Percentiles rank a stretch among this genome's conserved stretches.
These are phyloP conservation scores for Scopus umbretta DNA, from an alignment of 2,113 vertebrate genomes.

Conservation along the genomic window DNA sequence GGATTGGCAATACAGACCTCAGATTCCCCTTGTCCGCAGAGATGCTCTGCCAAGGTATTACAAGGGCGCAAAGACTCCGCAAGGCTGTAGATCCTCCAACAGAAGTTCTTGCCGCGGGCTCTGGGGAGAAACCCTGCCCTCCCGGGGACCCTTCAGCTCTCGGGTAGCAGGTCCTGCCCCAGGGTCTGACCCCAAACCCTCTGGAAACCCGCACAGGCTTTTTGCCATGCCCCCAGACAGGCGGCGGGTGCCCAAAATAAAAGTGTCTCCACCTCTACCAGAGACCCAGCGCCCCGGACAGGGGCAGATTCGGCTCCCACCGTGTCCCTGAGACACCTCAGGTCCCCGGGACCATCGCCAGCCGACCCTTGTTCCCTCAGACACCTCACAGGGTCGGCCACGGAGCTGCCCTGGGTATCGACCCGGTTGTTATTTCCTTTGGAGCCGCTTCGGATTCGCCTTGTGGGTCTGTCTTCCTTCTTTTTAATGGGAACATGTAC, in stretches of 20 bases:
- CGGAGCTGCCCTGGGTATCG: accelerated
- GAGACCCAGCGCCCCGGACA: accelerated
- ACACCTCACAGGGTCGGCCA: not conserved
- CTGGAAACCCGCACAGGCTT: not conserved
- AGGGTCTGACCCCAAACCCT: not conserved
- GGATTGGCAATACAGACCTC: not conserved
- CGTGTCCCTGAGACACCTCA: not conserved
- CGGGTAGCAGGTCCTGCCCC: not conserved
- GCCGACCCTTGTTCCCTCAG: accelerated
- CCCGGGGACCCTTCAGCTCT: not conserved
- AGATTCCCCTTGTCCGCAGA: not conserved
- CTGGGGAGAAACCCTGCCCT: not conserved
- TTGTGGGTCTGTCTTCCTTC: not conserved
- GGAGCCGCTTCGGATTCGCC: not conserved
- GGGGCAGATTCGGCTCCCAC: not conserved
- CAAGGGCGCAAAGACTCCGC: not conserved
- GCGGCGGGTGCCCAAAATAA: accelerated
- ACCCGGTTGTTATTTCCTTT: accelerated
- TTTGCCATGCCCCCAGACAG: not conserved
- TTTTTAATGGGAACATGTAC: accelerated
- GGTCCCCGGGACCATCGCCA: not conserved
- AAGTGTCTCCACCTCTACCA: not conserved
- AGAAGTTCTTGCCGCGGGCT: accelerated
- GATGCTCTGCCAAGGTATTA: not conserved
- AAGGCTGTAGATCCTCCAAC: not conserved